A percentile compares a stretch with the other conserved stretches of the same genome.
phyloP scores from a whole-genome alignment of 2,797 vertebrate genomes.

The Streptopelia turtur region DNA sequence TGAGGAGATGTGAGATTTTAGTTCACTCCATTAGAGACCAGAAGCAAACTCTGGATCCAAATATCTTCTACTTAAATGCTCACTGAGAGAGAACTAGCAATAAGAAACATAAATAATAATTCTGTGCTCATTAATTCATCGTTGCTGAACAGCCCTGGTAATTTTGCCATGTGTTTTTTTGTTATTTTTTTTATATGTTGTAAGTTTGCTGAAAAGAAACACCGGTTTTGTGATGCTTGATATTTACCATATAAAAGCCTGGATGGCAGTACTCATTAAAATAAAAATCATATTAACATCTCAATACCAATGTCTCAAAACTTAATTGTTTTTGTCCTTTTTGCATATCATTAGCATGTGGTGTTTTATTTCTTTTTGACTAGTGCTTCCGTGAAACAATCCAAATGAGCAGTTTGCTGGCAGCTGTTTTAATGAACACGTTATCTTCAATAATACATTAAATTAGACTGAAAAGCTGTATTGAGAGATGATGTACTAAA shows the following conservation, averaged over 20 bases:
- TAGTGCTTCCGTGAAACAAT: conserved; percentile 56
- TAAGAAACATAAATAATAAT: conserved; percentile 73
- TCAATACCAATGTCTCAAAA: conserved; percentile 75
- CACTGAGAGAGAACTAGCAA: conserved; percentile 41
- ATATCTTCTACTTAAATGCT: conserved; percentile 11
- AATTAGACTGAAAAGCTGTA: conserved; percentile 53
- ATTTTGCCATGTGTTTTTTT: conserved; percentile 73
- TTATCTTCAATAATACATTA: conserved; percentile 66
- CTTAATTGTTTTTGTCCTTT: conserved; percentile 73
- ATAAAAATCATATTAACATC: conserved; percentile 76
- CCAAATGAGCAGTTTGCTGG: conserved; percentile 62
- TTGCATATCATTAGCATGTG: conserved; percentile 58
- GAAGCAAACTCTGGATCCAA: neutral
- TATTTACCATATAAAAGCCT: conserved; percentile 63
- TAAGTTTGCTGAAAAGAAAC: conserved; percentile 72
- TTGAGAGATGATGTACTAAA: conserved; percentile 52
- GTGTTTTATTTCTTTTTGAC: conserved; percentile 55
- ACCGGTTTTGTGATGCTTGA: conserved; percentile 61
- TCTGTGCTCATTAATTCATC: conserved; percentile 71
- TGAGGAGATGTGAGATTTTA: neutral
- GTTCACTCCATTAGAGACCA: neutral
- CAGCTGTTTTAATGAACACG: conserved; percentile 66
- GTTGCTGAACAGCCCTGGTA: conserved; percentile 61
- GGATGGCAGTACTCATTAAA: conserved; percentile 42
- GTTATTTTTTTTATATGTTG: conserved; percentile 68